A percentile compares a stretch with the other conserved stretches of the same genome.
phyloP scores from a whole-genome alignment of 2,797 vertebrate genomes.

The Microctenopoma steveboyesi region DNA sequence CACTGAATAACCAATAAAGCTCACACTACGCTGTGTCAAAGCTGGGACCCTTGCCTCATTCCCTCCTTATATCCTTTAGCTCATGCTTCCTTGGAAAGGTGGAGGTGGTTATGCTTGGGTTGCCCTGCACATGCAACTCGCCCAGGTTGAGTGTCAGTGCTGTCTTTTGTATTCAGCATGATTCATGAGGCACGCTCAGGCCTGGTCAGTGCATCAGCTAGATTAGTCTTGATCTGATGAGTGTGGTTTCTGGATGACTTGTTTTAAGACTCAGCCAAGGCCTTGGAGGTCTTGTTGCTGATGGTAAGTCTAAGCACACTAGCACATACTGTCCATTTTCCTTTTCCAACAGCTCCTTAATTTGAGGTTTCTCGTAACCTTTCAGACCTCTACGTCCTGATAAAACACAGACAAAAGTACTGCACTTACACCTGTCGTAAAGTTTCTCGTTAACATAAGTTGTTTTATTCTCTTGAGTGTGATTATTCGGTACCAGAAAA shows the following conservation, averaged over 20 bases:
- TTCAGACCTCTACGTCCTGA: constrained; percentile 10
- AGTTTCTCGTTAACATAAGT: constrained; percentile 16
- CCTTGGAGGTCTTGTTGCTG: constrained; percentile 6
- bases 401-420: constrained; percentile 5
- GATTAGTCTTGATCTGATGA: constrained; percentile 67
- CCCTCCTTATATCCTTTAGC: not conserved
- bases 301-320: not conserved
- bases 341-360: constrained; percentile 11
- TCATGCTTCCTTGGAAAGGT: not conserved
- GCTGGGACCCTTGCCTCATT: constrained; percentile 18
- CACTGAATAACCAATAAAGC: constrained; percentile 22
- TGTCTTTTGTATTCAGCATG: constrained; percentile 42
- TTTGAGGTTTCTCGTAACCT: constrained; percentile 7
- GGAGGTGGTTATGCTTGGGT: constrained; percentile 21
- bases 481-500: constrained; percentile 37
- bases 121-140: constrained; percentile 25
- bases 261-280: constrained; percentile 26
- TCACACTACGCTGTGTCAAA: constrained; percentile 20
- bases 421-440: not conserved
- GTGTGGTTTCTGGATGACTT: constrained; percentile 36
- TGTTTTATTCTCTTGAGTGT: constrained; percentile 34
- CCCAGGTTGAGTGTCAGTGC: constrained; percentile 34
- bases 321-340: not conserved
- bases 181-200: constrained; percentile 47
- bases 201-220: constrained; percentile 38